Evolutionary conservation across 2,888 invertebrate genomes (phyloP).

Genomic region (Neoascia interrupta): DNA sequence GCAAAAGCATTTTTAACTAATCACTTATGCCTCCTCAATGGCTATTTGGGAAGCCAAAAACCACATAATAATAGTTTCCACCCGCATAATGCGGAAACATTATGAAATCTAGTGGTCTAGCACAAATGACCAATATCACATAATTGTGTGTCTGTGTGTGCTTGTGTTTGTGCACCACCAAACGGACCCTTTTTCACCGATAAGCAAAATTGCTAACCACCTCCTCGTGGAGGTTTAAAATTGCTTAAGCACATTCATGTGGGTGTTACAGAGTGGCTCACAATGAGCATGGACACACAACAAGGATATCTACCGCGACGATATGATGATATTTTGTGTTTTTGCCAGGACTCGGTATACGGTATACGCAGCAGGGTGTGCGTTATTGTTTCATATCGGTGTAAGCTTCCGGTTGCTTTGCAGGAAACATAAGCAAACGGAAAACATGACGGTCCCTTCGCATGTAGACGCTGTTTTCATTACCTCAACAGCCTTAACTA

Average conservation of each 20-base stretch:
- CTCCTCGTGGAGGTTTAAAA: constrained; percentile 7
- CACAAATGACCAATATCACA: constrained; percentile 1
- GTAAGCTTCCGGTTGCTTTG: constrained; percentile 45
- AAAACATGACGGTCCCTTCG: constrained; percentile 42
- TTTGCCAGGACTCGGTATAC: background rate
- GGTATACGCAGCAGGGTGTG: background rate
- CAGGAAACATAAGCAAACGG: constrained; percentile 64
- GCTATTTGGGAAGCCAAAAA: constrained; percentile 25
- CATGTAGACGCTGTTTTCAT: constrained; percentile 8
- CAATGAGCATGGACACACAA: constrained; percentile 36
- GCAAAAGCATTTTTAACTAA: constrained; percentile 36
- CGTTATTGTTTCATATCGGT: constrained; percentile 62
- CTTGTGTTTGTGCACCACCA: background rate
- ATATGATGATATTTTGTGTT: background rate
- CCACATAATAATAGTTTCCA: constrained; percentile 44
- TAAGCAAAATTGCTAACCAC: background rate
- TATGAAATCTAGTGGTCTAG: constrained; percentile 39
- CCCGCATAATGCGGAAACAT: constrained; percentile 43
- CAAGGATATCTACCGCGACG: constrained; percentile 23
- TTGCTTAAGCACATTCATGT: constrained; percentile 43
- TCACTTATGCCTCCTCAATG: constrained; percentile 24
- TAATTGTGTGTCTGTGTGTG: background rate
- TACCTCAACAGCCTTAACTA: background rate
- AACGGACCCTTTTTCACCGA: constrained; percentile 17
- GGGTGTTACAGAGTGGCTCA: constrained; percentile 28